A percentile compares a stretch with the other conserved stretches of the same genome.
Conservation (phyloP, 2,888 invertebrate species). For the Tenodera sinensis region DNA sequence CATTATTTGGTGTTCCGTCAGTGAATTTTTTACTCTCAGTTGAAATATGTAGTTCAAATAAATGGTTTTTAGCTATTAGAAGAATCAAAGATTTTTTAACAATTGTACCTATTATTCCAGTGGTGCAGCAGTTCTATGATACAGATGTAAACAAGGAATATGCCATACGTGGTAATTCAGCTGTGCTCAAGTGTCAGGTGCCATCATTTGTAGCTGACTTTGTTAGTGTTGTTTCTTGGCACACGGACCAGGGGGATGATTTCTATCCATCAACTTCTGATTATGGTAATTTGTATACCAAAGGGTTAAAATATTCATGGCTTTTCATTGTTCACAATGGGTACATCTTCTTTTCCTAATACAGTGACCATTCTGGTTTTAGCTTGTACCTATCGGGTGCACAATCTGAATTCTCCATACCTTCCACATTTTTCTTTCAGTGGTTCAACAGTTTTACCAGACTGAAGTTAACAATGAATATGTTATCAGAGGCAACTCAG, state of each 20-base stretch:
- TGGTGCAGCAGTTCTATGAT: constrained; percentile 77
- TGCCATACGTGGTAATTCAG: constrained; percentile 85
- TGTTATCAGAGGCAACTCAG: constrained; percentile 83
- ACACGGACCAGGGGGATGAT: constrained; percentile 72
- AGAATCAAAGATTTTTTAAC: background rate
- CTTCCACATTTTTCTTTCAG: constrained; percentile 51
- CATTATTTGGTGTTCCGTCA: background rate
- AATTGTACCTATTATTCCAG: constrained; percentile 46
- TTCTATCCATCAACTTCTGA: constrained; percentile 51
- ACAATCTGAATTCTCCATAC: background rate
- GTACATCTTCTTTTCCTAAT: background rate
- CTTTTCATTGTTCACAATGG: background rate
- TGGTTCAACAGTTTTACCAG: constrained; percentile 85
- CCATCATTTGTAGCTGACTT: constrained; percentile 93
- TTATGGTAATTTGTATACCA: constrained; percentile 28
- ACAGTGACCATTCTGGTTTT: background rate
- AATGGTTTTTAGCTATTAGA: background rate
- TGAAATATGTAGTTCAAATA: background rate
- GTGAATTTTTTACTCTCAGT: background rate
- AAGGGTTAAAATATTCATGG: background rate
- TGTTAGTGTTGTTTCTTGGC: constrained; percentile 83
- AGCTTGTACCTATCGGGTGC: background rate
- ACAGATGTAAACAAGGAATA: constrained; percentile 86
- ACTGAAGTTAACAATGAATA: constrained; percentile 88
- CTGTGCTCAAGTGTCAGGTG: constrained; percentile 83